These are phyloP conservation scores for Coelopa pilipes DNA, from an alignment of 2,888 invertebrate species.

Conservation along the genomic window DNA sequence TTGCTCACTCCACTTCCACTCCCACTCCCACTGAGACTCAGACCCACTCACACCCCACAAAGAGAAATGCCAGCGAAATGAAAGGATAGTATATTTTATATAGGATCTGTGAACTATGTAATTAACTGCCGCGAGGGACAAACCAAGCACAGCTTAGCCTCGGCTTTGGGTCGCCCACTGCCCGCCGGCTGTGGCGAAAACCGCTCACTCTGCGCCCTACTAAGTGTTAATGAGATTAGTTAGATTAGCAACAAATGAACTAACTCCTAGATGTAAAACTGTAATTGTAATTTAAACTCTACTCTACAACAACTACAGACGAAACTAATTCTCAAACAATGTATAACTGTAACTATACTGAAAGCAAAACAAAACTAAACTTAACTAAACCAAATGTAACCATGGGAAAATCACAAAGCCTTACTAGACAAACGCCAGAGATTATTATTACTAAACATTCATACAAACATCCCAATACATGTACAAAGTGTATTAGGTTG, in stretches of 20 bases:
- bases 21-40: background rate
- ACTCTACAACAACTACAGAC: background rate
- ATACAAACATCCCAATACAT: background rate
- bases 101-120: background rate
- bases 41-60: background rate
- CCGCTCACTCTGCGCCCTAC: too few relatives aligned
- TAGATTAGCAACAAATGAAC: too few relatives aligned
- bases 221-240: too few relatives aligned
- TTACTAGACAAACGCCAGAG: slow-evolving; percentile 46
- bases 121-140: background rate
- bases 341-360: background rate
- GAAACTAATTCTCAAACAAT: too few relatives aligned
- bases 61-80: background rate
- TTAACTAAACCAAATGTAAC: slow-evolving; percentile 38
- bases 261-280: too few relatives aligned
- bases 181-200: background rate
- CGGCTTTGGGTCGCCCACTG: background rate
- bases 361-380: slow-evolving; percentile 25
- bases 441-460: slow-evolving; percentile 15
- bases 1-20: too few relatives aligned
- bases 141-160: background rate
- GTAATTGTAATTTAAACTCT: slow-evolving; percentile 19
- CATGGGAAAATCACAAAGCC: slow-evolving; percentile 45
- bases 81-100: slow-evolving; percentile 17
- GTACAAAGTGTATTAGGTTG: background rate